These are phyloP conservation scores for Ophioderma brevispina DNA, from an alignment of 35 echinoderm and acorn worm genomes.

Conservation along the genomic window DNA sequence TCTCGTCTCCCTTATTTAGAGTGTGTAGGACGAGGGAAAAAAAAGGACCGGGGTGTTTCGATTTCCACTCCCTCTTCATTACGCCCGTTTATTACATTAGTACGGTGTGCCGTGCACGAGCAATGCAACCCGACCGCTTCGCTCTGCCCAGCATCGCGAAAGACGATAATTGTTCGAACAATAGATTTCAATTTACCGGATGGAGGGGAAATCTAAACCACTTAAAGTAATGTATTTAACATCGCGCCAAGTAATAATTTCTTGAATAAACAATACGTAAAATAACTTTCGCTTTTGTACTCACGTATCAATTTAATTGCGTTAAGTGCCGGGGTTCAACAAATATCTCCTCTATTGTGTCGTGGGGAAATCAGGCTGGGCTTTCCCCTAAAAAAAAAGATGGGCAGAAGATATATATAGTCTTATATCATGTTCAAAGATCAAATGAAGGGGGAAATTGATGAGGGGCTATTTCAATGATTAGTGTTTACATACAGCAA, in stretches of 20 bases:
- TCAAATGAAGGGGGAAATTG: slow-evolving; percentile 15
- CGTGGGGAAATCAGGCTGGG: not conserved
- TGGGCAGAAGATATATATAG: not conserved
- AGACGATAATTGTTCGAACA: slow-evolving; percentile 73
- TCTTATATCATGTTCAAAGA: not conserved
- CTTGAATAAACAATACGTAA: slow-evolving; percentile 77
- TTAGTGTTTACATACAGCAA: slow-evolving; percentile 31
- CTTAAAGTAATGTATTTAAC: slow-evolving; percentile 89
- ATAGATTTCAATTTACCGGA: slow-evolving; percentile 82
- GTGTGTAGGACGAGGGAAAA: slow-evolving; percentile 1
- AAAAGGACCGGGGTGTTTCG: slow-evolving; percentile 42
- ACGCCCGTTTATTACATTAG: slow-evolving; percentile 70
- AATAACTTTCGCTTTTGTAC: slow-evolving; percentile 58
- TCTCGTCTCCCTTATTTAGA: not conserved
- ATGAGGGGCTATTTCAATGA: not conserved
- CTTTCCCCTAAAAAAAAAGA: not conserved
- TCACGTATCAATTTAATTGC: slow-evolving; percentile 72
- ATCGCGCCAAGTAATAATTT: slow-evolving; percentile 82
- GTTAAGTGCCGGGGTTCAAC: slow-evolving; percentile 58
- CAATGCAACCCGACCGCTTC: slow-evolving; percentile 64
- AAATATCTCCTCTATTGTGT: slow-evolving; percentile 5
- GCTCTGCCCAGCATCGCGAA: not conserved
- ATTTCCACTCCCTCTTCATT: slow-evolving; percentile 55
- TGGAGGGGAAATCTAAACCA: slow-evolving; percentile 78
- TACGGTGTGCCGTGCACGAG: slow-evolving; percentile 26